Percentiles rank a stretch among this genome's conserved stretches.
Conservation (phyloP, 1,140 invertebrate species). For the Chymomyza costata region DNA sequence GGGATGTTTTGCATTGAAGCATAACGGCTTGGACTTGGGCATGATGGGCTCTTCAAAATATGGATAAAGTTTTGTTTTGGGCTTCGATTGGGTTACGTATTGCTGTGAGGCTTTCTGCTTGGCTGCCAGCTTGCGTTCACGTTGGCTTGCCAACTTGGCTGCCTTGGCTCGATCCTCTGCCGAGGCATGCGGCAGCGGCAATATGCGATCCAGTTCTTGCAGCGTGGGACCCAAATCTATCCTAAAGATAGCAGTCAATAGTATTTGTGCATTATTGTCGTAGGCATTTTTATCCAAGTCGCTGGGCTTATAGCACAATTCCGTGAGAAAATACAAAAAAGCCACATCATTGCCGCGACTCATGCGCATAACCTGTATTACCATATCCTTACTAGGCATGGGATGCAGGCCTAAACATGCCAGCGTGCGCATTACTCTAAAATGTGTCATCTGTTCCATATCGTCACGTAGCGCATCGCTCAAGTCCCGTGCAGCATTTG, state of each 20-base stretch:
- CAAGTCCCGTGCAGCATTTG: conserved; percentile 19
- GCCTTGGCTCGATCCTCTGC: neutral
- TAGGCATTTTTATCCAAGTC: conserved; percentile 15
- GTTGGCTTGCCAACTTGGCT: neutral
- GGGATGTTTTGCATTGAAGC: conserved; percentile 5
- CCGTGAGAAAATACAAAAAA: conserved; percentile 64
- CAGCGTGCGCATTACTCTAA: conserved; percentile 10
- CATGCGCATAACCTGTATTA: conserved; percentile 26
- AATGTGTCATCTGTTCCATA: conserved; percentile 18
- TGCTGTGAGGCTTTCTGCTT: too few species aligned
- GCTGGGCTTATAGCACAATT: conserved; percentile 43
- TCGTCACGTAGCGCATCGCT: conserved; percentile 25
- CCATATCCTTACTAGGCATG: neutral
- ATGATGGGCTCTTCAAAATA: conserved; percentile 26
- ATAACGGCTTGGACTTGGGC: neutral
- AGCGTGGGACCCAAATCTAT: conserved; percentile 52
- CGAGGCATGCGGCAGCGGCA: conserved; percentile 38
- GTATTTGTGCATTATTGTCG: conserved; percentile 50
- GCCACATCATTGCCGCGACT: conserved; percentile 51
- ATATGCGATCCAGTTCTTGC: conserved; percentile 43
- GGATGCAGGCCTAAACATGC: conserved; percentile 35
- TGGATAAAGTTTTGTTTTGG: conserved; percentile 3
- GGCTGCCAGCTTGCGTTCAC: neutral
- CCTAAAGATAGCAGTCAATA: conserved; percentile 54
- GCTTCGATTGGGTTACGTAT: too few species aligned